Percentiles rank a stretch among this genome's conserved stretches.
These are phyloP conservation scores for Harpagifer antarcticus DNA, from an alignment of 2,797 vertebrate genomes.

Conservation along the genomic window DNA sequence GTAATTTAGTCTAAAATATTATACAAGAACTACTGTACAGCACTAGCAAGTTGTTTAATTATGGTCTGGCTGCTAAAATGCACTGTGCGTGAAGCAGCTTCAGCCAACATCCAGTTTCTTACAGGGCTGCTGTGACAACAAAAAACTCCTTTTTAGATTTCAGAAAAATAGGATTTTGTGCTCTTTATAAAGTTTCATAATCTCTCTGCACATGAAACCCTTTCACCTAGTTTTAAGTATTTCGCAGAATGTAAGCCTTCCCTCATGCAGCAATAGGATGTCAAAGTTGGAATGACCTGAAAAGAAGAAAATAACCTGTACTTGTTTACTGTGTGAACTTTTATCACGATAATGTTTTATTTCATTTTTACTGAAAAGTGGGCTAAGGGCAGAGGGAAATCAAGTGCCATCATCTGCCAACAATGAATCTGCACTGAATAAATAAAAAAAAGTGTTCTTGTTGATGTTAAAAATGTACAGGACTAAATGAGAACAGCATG, in stretches of 20 bases:
- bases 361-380: constrained; percentile 31
- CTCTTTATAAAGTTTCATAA: constrained; percentile 21
- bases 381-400: background rate
- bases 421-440: constrained; percentile 49
- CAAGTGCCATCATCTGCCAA: constrained; percentile 20
- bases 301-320: constrained; percentile 28
- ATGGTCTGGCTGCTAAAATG: constrained; percentile 32
- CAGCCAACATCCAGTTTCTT: constrained; percentile 2
- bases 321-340: constrained; percentile 53
- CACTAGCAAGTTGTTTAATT: constrained; percentile 33
- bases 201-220: constrained; percentile 7
- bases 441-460: constrained; percentile 18
- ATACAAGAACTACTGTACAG: constrained; percentile 16
- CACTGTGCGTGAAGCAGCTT: background rate
- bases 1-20: constrained; percentile 46
- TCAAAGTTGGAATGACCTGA: constrained; percentile 33
- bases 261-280: constrained; percentile 48
- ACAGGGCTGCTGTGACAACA: background rate
- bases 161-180: constrained; percentile 8
- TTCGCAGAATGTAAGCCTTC: constrained; percentile 27
- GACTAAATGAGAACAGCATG: constrained; percentile 42
- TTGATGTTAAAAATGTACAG: constrained; percentile 54
- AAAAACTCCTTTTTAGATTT: constrained; percentile 21
- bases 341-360: constrained; percentile 42
- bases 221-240: constrained; percentile 27